Conservation (phyloP, 1,140 invertebrate species). For the Ptiloglossa arizonensis region DNA sequence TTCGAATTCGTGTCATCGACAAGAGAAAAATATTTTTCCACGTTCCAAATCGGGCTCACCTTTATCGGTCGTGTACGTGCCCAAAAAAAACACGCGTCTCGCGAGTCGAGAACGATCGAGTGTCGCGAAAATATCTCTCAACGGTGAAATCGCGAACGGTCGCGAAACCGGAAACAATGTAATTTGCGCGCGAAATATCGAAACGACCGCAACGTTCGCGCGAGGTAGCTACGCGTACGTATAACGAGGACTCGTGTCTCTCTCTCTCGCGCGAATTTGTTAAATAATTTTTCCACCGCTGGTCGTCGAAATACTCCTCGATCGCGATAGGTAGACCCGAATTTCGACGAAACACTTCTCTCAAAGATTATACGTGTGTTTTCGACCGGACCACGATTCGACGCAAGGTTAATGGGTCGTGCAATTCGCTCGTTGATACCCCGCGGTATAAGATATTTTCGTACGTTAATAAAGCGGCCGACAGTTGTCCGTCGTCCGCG, state of each 20-base stretch:
- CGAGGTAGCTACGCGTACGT: too few species aligned
- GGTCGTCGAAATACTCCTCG: not conserved
- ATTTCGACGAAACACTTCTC: not conserved
- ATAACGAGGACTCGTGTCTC: too few species aligned
- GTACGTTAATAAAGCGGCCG: not conserved
- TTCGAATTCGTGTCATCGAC: not conserved
- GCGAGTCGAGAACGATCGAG: not conserved
- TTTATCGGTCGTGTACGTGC: not conserved
- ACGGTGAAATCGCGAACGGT: too few species aligned
- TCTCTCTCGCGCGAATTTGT: too few species aligned
- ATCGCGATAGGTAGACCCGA: not conserved
- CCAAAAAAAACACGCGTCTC: not conserved
- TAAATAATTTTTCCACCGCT: too few species aligned
- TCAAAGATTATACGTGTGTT: not conserved
- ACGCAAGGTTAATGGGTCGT: not conserved
- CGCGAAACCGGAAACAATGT: not conserved
- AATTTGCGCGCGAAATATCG: not conserved
- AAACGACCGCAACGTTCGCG: not conserved
- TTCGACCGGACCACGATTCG: not conserved
- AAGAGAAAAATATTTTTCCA: not conserved
- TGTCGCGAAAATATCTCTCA: not conserved
- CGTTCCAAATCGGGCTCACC: not conserved
- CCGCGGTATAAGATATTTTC: not conserved
- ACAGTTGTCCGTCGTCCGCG: not conserved
- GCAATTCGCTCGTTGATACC: not conserved